Conservation (phyloP, 1,140 invertebrate genomes). For the Philopotamus ludificatus region DNA sequence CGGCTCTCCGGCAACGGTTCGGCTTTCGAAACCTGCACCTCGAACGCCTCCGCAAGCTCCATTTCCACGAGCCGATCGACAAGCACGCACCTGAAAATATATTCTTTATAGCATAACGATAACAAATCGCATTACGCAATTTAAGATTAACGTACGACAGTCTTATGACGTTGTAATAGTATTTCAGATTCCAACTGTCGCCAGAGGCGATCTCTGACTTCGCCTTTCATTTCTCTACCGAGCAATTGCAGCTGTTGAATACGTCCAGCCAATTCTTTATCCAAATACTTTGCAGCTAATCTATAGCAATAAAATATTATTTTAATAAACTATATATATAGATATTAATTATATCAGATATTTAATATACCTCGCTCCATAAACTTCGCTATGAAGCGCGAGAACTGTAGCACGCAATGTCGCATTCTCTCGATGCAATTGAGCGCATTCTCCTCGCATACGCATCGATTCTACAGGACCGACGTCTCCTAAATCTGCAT, state of each 20-base stretch:
- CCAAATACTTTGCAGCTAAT: conserved; percentile 80
- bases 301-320: conserved; percentile 41
- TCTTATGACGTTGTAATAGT: conserved; percentile 80
- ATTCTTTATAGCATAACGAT: background rate
- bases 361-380: conserved; percentile 64
- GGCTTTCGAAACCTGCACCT: conserved; percentile 15
- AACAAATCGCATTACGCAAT: conserved; percentile 44
- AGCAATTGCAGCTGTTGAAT: conserved; percentile 87
- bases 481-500: background rate
- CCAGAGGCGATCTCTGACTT: conserved; percentile 77
- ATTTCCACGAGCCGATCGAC: conserved; percentile 28
- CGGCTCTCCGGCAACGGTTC: conserved; percentile 47
- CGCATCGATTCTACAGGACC: conserved; percentile 45
- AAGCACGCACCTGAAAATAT: conserved; percentile 25
- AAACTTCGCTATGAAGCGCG: conserved; percentile 77
- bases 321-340: background rate
- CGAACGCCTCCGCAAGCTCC: conserved; percentile 41
- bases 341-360: background rate
- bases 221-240: conserved; percentile 70
- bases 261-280: conserved; percentile 82
- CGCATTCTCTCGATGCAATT: conserved; percentile 69
- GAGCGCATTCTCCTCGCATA: conserved; percentile 64
- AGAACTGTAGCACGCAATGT: conserved; percentile 68
- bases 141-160: conserved; percentile 70
- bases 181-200: conserved; percentile 85